These are phyloP conservation scores for Prionailurus viverrinus DNA, from an alignment of 2,113 vertebrate genomes.

Conservation along the genomic window DNA sequence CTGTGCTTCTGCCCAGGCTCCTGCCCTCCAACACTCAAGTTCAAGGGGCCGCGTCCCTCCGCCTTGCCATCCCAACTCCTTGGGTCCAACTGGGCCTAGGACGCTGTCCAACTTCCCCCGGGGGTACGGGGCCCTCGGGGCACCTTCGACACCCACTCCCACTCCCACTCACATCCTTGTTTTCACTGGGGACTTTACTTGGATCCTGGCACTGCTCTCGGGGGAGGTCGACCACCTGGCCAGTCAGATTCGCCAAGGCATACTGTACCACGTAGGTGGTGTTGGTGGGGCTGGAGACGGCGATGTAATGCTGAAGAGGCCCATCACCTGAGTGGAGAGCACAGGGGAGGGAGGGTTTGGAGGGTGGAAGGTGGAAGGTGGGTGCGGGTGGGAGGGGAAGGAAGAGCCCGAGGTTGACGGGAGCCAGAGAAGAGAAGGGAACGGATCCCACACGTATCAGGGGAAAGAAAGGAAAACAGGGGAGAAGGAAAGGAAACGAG, in stretches of 20 bases:
- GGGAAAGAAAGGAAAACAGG: background rate
- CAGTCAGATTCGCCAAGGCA: slow-evolving; percentile 94
- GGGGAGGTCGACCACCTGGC: slow-evolving; percentile 87
- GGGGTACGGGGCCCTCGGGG: background rate
- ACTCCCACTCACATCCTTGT: slow-evolving; percentile 88
- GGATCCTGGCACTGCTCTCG: slow-evolving; percentile 91
- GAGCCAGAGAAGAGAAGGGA: background rate
- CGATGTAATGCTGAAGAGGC: slow-evolving; percentile 93
- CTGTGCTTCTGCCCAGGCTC: background rate
- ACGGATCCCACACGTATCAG: background rate
- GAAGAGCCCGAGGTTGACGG: background rate
- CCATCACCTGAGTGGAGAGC: slow-evolving; percentile 83
- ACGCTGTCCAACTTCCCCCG: background rate
- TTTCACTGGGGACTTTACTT: slow-evolving; percentile 83
- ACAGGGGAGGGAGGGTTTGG: background rate
- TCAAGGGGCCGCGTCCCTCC: background rate
- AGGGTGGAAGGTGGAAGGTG: background rate
- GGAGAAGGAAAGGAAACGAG: background rate
- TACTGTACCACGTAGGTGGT: slow-evolving; percentile 90
- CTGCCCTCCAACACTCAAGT: background rate
- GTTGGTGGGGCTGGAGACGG: slow-evolving; percentile 88
- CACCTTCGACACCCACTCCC: background rate
- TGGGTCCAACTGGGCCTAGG: background rate
- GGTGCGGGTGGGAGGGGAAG: background rate
- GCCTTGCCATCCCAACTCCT: background rate